Percentiles rank a stretch among this genome's conserved stretches.
These are phyloP conservation scores for Mactromeris polynyma DNA, from an alignment of 2,888 invertebrate genomes.

Conservation along the genomic window DNA sequence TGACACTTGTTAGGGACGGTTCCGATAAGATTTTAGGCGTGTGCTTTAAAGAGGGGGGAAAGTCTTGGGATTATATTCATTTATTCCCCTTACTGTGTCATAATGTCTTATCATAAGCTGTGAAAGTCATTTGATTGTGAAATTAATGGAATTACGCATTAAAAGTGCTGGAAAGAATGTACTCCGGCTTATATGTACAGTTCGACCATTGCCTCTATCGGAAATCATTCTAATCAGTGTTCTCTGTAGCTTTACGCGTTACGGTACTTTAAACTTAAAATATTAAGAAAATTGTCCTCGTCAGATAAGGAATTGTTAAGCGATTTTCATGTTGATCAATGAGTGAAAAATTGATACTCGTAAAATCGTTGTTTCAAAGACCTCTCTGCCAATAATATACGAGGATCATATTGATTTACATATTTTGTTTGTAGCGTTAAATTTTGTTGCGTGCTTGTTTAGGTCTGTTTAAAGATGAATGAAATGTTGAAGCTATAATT, in stretches of 20 bases:
- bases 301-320: background rate
- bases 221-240: background rate
- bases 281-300: background rate
- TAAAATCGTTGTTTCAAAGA: background rate
- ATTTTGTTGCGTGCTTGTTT: constrained; percentile 12
- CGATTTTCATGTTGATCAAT: constrained; percentile 5
- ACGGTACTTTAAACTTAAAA: background rate
- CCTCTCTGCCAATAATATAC: background rate
- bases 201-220: background rate
- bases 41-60: background rate
- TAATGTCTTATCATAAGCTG: background rate
- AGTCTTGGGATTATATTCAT: background rate
- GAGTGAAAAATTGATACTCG: constrained; percentile 18
- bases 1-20: constrained; percentile 34
- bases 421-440: constrained; percentile 11
- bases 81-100: background rate
- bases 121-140: background rate
- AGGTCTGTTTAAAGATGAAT: background rate
- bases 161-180: background rate
- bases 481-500: background rate
- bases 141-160: constrained; percentile 12
- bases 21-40: constrained; percentile 11
- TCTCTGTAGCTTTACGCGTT: background rate
- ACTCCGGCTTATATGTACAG: background rate
- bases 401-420: constrained; percentile 3